Evolutionary conservation across 1,140 invertebrate species (phyloP).

Genomic region (Leptinotarsa defecta): DNA sequence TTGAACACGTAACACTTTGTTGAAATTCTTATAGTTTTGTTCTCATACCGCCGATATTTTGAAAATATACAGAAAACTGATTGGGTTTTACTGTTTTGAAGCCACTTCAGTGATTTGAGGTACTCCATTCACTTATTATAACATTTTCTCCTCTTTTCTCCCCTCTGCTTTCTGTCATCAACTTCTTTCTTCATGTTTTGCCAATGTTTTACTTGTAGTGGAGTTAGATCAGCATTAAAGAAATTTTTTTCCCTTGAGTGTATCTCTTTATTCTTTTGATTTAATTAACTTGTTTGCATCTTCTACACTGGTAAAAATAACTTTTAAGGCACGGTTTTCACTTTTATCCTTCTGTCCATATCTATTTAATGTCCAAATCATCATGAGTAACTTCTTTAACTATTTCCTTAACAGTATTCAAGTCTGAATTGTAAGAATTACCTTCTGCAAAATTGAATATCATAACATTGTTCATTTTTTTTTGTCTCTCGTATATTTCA

Average conservation of each 20-base stretch:
- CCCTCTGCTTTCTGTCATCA: not conserved
- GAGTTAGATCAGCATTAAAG: no score
- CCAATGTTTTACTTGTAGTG: not conserved
- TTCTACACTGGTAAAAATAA: no score
- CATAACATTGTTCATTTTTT: not conserved
- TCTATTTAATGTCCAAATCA: not conserved
- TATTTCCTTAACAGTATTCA: not conserved
- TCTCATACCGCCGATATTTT: no score
- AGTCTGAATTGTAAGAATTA: not conserved
- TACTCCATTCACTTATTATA: not conserved
- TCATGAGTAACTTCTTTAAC: not conserved
- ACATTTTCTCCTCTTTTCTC: not conserved
- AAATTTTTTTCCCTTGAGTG: not conserved
- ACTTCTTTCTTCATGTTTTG: not conserved
- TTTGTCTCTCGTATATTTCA: no score
- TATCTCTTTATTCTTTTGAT: not conserved
- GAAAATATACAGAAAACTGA: no score
- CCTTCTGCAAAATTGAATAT: conserved; percentile 12
- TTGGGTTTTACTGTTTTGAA: no score
- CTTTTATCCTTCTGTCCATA: not conserved
- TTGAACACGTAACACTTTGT: no score
- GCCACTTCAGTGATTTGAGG: not conserved
- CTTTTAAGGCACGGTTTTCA: no score
- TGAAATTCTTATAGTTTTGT: not conserved
- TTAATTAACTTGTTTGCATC: not conserved